Conservation (phyloP, 2,888 invertebrate species). For the Nephrocerus scutellatus region DNA sequence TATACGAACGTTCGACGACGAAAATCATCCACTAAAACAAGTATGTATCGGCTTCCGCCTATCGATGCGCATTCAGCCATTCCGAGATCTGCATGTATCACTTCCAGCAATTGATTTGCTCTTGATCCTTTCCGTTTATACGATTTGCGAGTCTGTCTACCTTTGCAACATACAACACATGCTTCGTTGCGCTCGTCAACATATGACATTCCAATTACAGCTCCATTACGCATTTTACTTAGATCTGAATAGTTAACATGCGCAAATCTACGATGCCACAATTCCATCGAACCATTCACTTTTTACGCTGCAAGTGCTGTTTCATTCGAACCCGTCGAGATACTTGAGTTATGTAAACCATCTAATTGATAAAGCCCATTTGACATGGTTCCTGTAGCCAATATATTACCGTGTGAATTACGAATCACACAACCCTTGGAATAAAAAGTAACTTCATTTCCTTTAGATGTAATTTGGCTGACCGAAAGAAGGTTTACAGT, state of each 20-base stretch:
- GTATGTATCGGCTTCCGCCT: neutral
- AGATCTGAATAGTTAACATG: conserved; percentile 7
- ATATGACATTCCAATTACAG: neutral
- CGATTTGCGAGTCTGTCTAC: neutral
- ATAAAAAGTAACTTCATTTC: conserved; percentile 1
- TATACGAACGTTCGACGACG: neutral
- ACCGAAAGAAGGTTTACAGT: conserved; percentile 22
- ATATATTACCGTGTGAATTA: conserved; percentile 2
- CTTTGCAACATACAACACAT: conserved; percentile 11
- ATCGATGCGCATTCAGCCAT: neutral
- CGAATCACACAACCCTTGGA: conserved; percentile 1
- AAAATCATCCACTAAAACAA: conserved; percentile 2
- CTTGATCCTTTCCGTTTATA: neutral
- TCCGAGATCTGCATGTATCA: conserved; percentile 1
- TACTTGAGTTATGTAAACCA: too few relatives aligned
- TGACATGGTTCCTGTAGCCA: too few relatives aligned
- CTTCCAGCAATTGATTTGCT: neutral
- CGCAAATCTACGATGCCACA: conserved; percentile 12
- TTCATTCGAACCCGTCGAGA: too few relatives aligned
- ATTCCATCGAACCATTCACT: neutral
- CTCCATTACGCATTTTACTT: conserved; percentile 1
- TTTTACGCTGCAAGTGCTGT: neutral
- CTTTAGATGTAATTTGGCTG: conserved; percentile 12
- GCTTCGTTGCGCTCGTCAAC: neutral
- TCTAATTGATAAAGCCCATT: too few relatives aligned